Base-by-base conservation (phyloP, 2,113 vertebrate species). In the Caranx melampygus region DNA sequence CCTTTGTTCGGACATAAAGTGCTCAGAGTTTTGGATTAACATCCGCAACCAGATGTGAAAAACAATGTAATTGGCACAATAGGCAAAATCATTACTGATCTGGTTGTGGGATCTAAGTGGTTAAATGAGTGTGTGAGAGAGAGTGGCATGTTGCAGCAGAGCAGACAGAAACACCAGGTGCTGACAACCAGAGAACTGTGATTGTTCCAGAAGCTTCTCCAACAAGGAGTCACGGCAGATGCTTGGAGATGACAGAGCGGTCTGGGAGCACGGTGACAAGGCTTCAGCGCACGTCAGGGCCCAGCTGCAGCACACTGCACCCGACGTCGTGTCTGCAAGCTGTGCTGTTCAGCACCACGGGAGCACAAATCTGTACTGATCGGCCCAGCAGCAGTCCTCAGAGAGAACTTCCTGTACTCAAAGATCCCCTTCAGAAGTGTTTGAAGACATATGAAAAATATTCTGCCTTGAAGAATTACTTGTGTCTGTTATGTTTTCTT, bases 121-220 rank as follows among this genome's bases (percentile, higher is more conserved):
- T 61, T 70, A 62, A 62, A 51, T 26, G 21, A 57, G 60, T 42
- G 64, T 62, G 68, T 63, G 3, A 58, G 72, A 21, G 51, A 3
- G 60, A 58, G 45, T 64, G 85, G 73, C 89, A 82, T 52, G 62
- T 62, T 78, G 85, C 42, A 62, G 40, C 31, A 68, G 74, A 77
- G 73, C 81, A 81, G 90, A 87, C 91, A 85, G 83, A 84, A 88
- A 86, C 88, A 88, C 86, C 88, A 90, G 91, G 89, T 91, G 88
- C 86, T 85, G 89, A 91, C 91, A 85, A 82, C 34, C 83, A 67
- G 65, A 78, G 75, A 83, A 85, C 79, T 79, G 81, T 85, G 90
- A 92, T 89, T 81, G 82, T 89, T 89, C 87, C 88, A 85, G 87
- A 88, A 88, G 78, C 88, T 89, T 71, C 83, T 85, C 73, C 81